Base-by-base conservation (phyloP, 2,888 invertebrate species). In the Lycophotia porphyrea region DNA sequence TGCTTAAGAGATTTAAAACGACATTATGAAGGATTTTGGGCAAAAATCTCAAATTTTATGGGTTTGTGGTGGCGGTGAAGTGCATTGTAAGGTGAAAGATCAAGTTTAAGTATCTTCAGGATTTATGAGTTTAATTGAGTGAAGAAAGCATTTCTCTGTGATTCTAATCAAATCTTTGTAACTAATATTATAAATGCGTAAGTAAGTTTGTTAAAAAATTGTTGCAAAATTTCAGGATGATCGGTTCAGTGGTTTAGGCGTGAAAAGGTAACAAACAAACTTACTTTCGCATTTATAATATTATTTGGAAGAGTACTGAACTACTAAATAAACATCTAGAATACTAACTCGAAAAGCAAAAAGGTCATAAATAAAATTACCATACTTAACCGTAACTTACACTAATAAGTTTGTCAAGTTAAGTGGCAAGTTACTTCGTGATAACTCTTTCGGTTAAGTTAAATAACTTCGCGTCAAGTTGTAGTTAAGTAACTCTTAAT, bases 401-500 rank as follows among this genome's bases (percentile, higher is more conserved):
- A 85, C 67, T 83, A 76, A 78, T 74, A 83, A 83, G 76, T 81
- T 79, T 67, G 71, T 65, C 75, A 84, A 84, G 73, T 86, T 84
- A 82, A 89, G 89, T 88, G 85, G 81, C 83, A 89, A 89, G 88
- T 88, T 88, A 77, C 79, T 79, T 84, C 72, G 55, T 66, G 77
- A 65, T 83, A 83, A 85, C 82, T 87, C 84, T 87, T 86, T 82
- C 64, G 73, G 61, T 67, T 69, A 84, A 87, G 77, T 88, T 88
- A 78, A 87, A 81, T 78, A 85, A 88, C 83, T 88, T 87, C 34
- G 65, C 64, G 73, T 82, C 81, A 82, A 79, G 78, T 80, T 79
- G 71, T 39, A 78, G 70, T 78, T 82, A 80, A 78, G 75, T 76
- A 76, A 79, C 34, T 83, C 74, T 85, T 85, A 85, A 78, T 79